Conservation (phyloP, 2,113 vertebrate genomes). For the Pachyramphus minor region DNA sequence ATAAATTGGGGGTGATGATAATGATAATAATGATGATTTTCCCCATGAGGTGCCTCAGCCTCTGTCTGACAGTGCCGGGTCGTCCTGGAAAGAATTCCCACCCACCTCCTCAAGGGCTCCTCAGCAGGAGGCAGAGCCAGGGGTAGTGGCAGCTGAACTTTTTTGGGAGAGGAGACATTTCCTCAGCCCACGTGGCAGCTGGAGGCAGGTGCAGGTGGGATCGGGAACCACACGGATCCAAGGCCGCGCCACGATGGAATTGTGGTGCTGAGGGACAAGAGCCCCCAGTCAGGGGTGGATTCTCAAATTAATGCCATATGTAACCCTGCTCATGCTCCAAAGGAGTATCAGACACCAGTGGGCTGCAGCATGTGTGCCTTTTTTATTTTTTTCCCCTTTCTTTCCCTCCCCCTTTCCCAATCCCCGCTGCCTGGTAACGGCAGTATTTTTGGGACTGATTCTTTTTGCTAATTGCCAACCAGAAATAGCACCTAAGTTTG, state of each 20-base stretch:
- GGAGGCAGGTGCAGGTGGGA: background rate
- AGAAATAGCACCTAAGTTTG: slow-evolving; percentile 70
- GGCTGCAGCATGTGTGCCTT: background rate
- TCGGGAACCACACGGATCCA: background rate
- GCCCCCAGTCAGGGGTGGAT: background rate
- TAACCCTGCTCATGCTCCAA: background rate
- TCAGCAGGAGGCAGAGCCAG: background rate
- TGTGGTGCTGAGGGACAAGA: background rate
- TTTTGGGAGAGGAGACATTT: background rate
- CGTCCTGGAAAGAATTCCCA: background rate
- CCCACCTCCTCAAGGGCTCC: background rate
- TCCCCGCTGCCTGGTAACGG: slow-evolving; percentile 64
- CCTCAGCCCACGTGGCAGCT: background rate
- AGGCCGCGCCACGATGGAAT: background rate
- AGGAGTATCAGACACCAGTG: background rate
- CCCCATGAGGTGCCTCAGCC: background rate
- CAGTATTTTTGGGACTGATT: slow-evolving; percentile 65
- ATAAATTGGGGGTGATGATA: background rate
- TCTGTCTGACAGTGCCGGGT: background rate
- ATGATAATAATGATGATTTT: background rate
- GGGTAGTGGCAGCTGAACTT: background rate
- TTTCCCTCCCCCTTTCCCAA: background rate
- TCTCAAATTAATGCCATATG: slow-evolving; percentile 1
- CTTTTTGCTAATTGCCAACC: slow-evolving; percentile 69
- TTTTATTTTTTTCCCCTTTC: no score